phyloP scores from a whole-genome alignment of 2,113 vertebrate genomes.

The Plectropomus leopardus region DNA sequence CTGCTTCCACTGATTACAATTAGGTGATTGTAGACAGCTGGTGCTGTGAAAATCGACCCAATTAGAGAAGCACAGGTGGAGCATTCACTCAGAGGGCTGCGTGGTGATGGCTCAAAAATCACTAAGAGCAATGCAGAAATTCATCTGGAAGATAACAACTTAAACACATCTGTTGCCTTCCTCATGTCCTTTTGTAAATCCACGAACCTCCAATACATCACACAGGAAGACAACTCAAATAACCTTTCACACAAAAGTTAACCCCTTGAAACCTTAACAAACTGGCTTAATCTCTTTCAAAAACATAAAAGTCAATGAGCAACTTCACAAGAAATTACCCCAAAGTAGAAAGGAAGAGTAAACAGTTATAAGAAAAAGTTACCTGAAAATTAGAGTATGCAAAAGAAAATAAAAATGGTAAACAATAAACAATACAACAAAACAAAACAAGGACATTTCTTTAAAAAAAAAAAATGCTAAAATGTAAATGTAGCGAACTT shows the following conservation, averaged over 20 bases:
- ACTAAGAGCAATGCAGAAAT: background rate
- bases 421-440: too few relatives aligned
- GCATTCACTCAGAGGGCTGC: background rate
- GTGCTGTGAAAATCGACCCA: constrained; percentile 31
- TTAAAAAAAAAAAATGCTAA: too few relatives aligned
- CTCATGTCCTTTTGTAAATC: background rate
- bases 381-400: too few relatives aligned
- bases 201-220: background rate
- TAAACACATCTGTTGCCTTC: background rate
- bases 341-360: too few relatives aligned
- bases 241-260: background rate
- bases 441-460: too few relatives aligned
- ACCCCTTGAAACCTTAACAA: too few relatives aligned
- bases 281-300: too few relatives aligned
- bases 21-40: constrained; percentile 63
- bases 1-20: constrained; percentile 8
- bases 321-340: too few relatives aligned
- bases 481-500: too few relatives aligned
- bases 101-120: background rate
- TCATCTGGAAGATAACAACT: background rate
- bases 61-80: constrained; percentile 37
- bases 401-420: too few relatives aligned
- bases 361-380: too few relatives aligned
- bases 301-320: too few relatives aligned
- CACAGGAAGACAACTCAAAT: background rate